Evolutionary conservation across 2,888 invertebrate genomes (phyloP), one percentile per base, ranked within the genome.

Genomic region (Aromia moschata): DNA sequence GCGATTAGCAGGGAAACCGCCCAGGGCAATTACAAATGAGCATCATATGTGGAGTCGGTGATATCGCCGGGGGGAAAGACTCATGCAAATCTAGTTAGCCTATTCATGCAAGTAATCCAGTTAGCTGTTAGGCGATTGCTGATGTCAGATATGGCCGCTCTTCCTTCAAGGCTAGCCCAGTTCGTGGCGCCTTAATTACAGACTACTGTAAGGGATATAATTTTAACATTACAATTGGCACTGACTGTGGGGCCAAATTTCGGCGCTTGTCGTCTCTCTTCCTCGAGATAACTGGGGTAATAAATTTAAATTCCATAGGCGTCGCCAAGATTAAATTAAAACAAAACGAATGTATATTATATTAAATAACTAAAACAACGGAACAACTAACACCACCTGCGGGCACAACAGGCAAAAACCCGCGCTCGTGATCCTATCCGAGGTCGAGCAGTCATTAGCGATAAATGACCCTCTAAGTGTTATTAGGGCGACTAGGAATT

Each of bases 81-180:
- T 37, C 37, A 47, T 47, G 47, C 47, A 47, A 47, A 47, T 47
- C 12, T 7, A 18, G 36, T 47, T 37, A 36, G 47, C 33, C 17
- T 47, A 36, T 47, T 47, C 47, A 47, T 47, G 47, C 14, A 47
- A 47, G 37, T 47, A 33, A 47, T 37, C 47, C 18, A 37, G 47
- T 47, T 47, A 37, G 36, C 12, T 36, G 47, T 47, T 47, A 33
- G 47, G 47, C 17, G 20, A 47, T 47, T 47, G 47, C 47, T 20
- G 47, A 36, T 47, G 47, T 36, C 47, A 47, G 47, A 47, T 37
- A 37, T 18, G 20, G 47, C 33, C 46, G 16, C 15, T 16, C 31
- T 36, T 46, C 46, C 46, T 46, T 33, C 18, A 47, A 37, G 47
- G 33, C 47, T 18, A 5, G 17, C 18, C 20, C 18, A 47, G 36